Percentiles rank a stretch among this genome's conserved stretches.
These are phyloP conservation scores for Paedocypris micromegethes DNA, from an alignment of 2,797 vertebrate species.

Conservation along the genomic window DNA sequence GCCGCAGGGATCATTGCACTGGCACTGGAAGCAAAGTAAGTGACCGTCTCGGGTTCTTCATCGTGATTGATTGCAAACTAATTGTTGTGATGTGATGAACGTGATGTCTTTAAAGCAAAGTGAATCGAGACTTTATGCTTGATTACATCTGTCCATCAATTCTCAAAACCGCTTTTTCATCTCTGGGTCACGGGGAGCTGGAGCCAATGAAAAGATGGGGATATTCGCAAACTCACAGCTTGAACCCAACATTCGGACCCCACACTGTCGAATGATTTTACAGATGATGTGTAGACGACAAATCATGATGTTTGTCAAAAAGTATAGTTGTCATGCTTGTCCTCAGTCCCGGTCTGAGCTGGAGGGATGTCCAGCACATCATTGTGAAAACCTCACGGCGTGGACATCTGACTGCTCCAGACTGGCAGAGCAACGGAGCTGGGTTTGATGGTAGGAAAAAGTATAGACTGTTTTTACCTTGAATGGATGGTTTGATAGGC, in stretches of 20 bases:
- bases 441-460: conserved; percentile 80
- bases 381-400: conserved; percentile 86
- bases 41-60: conserved; percentile 6
- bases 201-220: too few species aligned
- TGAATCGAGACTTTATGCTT: too few species aligned
- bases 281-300: too few species aligned
- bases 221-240: too few species aligned
- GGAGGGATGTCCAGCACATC: conserved; percentile 96
- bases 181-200: too few species aligned
- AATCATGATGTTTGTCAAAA: too few species aligned
- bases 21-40: conserved; percentile 94
- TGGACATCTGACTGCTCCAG: conserved; percentile 79
- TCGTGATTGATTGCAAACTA: background rate
- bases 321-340: background rate
- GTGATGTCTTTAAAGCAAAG: too few species aligned
- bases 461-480: background rate
- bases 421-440: conserved; percentile 90
- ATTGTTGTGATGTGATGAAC: background rate
- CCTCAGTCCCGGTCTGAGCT: conserved; percentile 82
- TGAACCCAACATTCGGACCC: too few species aligned
- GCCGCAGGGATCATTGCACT: conserved; percentile 93
- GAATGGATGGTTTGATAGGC: too few species aligned
- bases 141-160: too few species aligned
- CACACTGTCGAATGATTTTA: too few species aligned
- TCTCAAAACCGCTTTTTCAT: too few species aligned